These are phyloP conservation scores for Drosophila sordidapex DNA, from an alignment of 2,888 invertebrate genomes.

Conservation along the genomic window DNA sequence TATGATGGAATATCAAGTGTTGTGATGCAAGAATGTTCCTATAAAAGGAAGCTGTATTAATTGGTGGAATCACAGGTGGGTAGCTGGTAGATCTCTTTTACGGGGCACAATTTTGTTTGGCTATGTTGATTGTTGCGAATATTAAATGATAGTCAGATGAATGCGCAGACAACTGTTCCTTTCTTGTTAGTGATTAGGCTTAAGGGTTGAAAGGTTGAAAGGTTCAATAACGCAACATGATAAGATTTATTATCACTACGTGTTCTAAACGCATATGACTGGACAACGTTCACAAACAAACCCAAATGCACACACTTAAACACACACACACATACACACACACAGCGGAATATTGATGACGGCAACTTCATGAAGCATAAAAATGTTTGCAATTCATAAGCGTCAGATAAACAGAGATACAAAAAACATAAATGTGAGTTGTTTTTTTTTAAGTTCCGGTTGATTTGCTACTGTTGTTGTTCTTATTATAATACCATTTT, in stretches of 20 bases:
- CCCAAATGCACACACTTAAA: slow-evolving; percentile 1
- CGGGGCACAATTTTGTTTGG: not conserved
- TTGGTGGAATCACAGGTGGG: not conserved
- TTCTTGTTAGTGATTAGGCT: slow-evolving; percentile 56
- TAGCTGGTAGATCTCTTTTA: not conserved
- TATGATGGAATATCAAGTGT: not conserved
- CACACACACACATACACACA: slow-evolving; percentile 3
- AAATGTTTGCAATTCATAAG: slow-evolving; percentile 67
- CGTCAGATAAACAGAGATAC: slow-evolving; percentile 55
- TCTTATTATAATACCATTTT: not conserved
- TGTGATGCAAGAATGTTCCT: not conserved
- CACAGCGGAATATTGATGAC: slow-evolving; percentile 66
- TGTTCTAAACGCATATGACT: slow-evolving; percentile 59
- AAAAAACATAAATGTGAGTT: slow-evolving; percentile 2
- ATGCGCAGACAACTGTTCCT: slow-evolving; percentile 22
- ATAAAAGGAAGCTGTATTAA: not conserved
- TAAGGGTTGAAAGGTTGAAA: slow-evolving; percentile 27
- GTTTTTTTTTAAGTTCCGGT: slow-evolving; percentile 10
- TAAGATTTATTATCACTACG: slow-evolving; percentile 67
- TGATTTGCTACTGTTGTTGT: slow-evolving; percentile 23
- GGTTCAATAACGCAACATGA: slow-evolving; percentile 66
- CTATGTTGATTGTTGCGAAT: not conserved
- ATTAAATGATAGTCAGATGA: slow-evolving; percentile 1
- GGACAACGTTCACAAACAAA: slow-evolving; percentile 27
- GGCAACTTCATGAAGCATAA: slow-evolving; percentile 72